A percentile compares a stretch with the other conserved stretches of the same genome.
Conservation (phyloP, 2,888 invertebrate species). For the Chalcis sispes region DNA sequence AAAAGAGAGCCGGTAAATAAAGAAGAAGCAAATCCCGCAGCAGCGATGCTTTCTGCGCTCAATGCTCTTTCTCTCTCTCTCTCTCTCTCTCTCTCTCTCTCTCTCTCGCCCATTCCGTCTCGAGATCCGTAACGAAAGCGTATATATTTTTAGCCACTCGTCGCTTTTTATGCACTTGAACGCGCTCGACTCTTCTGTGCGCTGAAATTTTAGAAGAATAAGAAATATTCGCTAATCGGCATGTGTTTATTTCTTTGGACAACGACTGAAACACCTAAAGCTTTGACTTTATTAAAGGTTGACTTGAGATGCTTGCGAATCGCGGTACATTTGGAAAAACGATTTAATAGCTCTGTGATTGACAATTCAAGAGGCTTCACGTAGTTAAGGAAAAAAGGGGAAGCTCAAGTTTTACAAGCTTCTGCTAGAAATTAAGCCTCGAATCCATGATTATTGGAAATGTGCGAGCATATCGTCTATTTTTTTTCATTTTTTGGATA, state of each 20-base stretch:
- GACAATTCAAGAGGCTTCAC: slow-evolving; percentile 62
- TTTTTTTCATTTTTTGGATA: too few relatives aligned
- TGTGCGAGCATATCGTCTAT: too few relatives aligned
- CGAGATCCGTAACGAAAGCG: slow-evolving; percentile 45
- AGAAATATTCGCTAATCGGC: too few relatives aligned
- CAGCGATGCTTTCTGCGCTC: slow-evolving; percentile 1
- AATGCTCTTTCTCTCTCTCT: neutral
- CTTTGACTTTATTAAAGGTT: too few relatives aligned
- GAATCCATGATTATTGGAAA: too few relatives aligned
- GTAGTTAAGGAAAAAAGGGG: neutral
- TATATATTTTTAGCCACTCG: slow-evolving; percentile 43
- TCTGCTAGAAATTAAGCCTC: neutral
- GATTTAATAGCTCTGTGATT: slow-evolving; percentile 61
- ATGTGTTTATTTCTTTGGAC: too few relatives aligned
- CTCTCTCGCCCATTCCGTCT: slow-evolving; percentile 41
- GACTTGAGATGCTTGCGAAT: too few relatives aligned
- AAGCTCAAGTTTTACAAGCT: too few relatives aligned
- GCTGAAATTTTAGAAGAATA: too few relatives aligned
- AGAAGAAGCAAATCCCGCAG: slow-evolving; percentile 28
- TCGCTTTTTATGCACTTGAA: too few relatives aligned
- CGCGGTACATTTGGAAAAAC: slow-evolving; percentile 61
- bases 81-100: slow-evolving; percentile 30
- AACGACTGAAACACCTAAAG: too few relatives aligned
- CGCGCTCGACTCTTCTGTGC: too few relatives aligned
- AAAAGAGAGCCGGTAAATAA: slow-evolving; percentile 29